Base-by-base conservation (phyloP, 2,797 vertebrate species). In the Acropternis orthonyx region DNA sequence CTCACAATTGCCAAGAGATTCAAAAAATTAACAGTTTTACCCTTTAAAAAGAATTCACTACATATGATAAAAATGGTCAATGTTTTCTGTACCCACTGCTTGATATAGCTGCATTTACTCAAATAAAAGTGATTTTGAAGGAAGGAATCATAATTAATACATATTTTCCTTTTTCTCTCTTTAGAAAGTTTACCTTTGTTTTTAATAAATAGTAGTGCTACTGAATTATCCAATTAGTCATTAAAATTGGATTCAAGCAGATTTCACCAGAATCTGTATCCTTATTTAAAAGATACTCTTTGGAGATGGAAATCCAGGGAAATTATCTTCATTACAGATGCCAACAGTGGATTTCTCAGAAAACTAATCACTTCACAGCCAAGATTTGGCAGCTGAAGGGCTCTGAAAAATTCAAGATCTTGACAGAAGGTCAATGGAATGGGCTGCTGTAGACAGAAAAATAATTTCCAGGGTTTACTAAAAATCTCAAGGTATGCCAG, bases 371-470 rank as follows among this genome's bases (percentile, higher is more conserved):
- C 44, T 85, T 85, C 21, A 32, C 24, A 87, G 67, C 52, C 67
- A 88, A 76, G 17, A 55, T 41, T 2, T 95, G 84, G 91, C 89
- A 85, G 71, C n/a, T 36, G 43, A 82, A 82, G 71, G 83, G 77
- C 49, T 80, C 58, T 49, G 78, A 93, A 92, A 89, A 95, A 92
- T 30, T 58, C 68, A 87, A 71, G 72, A 92, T 89, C 7, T 62
- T 93, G 75, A 87, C 34, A 80, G 30, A 77, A 93, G 46, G 56
- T 58, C 72, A 92, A 61, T 12, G 16, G 44, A 91, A 67, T 49
- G 92, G 63, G 34, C 46, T 83, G 12, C 46, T 77, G 22, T 12
- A 91, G 65, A 85, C 14, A 91, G 22, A 87, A 87, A 65, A 77
- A n/a, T 58, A 30, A 81, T 69, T 88, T 85, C 77, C 44, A 88